Base-by-base conservation (phyloP, 2,113 vertebrate species). In the Lophochroa leadbeateri region DNA sequence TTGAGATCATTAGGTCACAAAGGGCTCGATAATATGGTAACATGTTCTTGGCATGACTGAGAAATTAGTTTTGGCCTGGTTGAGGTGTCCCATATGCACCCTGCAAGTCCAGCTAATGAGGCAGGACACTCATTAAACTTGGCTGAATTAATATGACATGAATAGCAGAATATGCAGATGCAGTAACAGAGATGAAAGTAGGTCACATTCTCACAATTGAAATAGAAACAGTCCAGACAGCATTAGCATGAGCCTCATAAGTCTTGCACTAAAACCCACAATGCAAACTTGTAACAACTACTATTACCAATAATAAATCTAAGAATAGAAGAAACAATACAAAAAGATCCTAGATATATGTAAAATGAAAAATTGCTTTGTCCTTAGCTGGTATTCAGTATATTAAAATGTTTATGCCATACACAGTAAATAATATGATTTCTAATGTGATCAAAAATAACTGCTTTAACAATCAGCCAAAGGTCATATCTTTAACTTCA, bases 101-200 rank as follows among this genome's bases (percentile, higher is more conserved):
- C 72, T 88, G 65, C 31, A 90, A 92, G 76, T 47, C 71, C 53
- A 94, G 79, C 60, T 94, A 95, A 94, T 83, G 85, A 96, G 82
- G 82, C 46, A 90, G 79, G 90, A 93, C 63, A 88, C 46, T 74
- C 75, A 86, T 92, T 96, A 94, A 88, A 93, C 43, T 50, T 83
- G 55, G 64, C 55, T 1, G 0, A 90, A 90, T 90, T 93, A 96
- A 74, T 61, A 87, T 57, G 90, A 82, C 75, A 80, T 39, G 67
- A 95, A 63, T 37, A 74, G 20, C 29, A 96, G 71, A 90, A 72
- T 80, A 68, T 52, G 28, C 52, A 90, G 58, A 92, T 65, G 31
- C 75, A 90, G n/a, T 65, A 82, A 71, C 37, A 92, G 79, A 86
- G 71, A 93, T 28, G 43, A 96, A 96, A 97, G 71, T 90, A 92